Evolutionary conservation across 2,888 invertebrate genomes (phyloP), one percentile per base, ranked within the genome.

Genomic region (Amitus sp.): DNA sequence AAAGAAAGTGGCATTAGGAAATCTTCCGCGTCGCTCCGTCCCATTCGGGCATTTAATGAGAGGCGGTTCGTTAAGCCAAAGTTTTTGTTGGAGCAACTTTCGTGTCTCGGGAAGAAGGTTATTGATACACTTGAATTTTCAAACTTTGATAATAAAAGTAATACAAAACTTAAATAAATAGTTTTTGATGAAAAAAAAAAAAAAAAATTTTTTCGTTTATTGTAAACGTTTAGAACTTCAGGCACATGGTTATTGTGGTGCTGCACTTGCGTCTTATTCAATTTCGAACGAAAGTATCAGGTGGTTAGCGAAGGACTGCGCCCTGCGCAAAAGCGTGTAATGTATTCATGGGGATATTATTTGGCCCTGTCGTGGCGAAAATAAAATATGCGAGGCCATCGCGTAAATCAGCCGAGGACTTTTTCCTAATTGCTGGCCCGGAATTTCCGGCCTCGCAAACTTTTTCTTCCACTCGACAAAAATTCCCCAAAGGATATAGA

Each of bases 221-320:
- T n/a, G n/a, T n/a, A n/a, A n/a, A 23, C 23, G 7, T 23, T 23
- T 23, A 3, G 4, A 23, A 23, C 59, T 53, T 48, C 48, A 47
- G 23, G 17, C 19, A 12, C 34, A 54, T 46, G 54, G 12, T 54
- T 54, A 50, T 28, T 42, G 50, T 43, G 30, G 46, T 13, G 20
- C 43, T 47, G 50, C 60, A 34, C 6, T 10, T 23, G 50, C 27
- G 20, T 49, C 47, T 60, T 46, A 33, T 54, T 60, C 47, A 42
- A 5, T 43, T 43, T n/a, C 20, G 30, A 47, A 27, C 54, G 34
- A 47, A 50, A 55, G 54, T 50, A 60, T 60, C 60, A 60, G 60
- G 60, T 60, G 60, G 54, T 50, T 10, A 13, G 12, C 34, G 34
- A 34, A 2, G 12, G 34, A 34, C n/a, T n/a, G 34, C 30, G 52